Base-by-base conservation (phyloP, 2,888 invertebrate species). In the Thecocarcelia acutangulata region DNA sequence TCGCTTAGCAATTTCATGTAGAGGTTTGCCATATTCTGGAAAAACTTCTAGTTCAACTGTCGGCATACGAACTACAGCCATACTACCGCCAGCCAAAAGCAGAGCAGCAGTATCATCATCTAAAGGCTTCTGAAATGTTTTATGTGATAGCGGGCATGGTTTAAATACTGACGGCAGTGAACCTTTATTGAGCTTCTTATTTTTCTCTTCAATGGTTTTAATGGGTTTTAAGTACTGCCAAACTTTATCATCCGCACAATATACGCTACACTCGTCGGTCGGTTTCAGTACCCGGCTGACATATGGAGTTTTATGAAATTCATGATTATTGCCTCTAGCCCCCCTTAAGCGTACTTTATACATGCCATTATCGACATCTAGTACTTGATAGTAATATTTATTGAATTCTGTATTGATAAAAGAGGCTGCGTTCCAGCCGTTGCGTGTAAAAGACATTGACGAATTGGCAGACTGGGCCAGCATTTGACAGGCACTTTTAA, bases 41-140 rank as follows among this genome's bases (percentile, higher is more conserved):
- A 86, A 87, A 11, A 91, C 89, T 73, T 91, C 89, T 15, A 91
- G 68, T 79, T 90, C 87, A 0, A 91, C 87, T 1, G 85, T 85
- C 21, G 91, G 91, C 90, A 91, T 89, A 73, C 88, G 86, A 2
- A 89, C 89, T 0, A 91, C 86, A 6, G 89, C 87, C 86, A 90
- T 87, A 72, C 88, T 88, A 21, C 87, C 89, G 3, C 87, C 88
- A 33, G 88, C 87, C 21, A 88, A 83, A 9, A 89, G 66, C 50
- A 87, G 52, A 0, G 88, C 87, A 12, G 87, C 89, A 11, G 88
- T 86, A 68, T 89, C 88, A 70, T 88, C 88, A 54, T 90, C 90
- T 17, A 87, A 70, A 0, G 88, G 87, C 15, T 86, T 86, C 59
- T 87, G 87, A 1, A 84, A 85, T 1, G 88, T 86, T 75, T 91